A percentile compares a stretch with the other conserved stretches of the same genome.
Evolutionary conservation across 2,113 vertebrate genomes (phyloP).

Genomic region (Chaetorhynchus papuensis): DNA sequence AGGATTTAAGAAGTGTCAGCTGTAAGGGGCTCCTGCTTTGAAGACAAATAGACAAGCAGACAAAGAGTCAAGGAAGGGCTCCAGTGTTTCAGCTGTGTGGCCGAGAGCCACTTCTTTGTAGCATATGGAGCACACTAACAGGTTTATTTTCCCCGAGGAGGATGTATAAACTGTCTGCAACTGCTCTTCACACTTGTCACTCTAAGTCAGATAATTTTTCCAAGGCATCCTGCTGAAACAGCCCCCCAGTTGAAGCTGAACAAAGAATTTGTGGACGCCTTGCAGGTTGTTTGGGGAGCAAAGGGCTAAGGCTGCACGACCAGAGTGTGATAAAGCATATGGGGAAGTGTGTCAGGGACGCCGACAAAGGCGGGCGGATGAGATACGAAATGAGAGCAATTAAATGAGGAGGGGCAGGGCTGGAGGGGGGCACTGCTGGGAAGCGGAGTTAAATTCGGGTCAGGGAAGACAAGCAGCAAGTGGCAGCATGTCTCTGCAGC

Average conservation of each 20-base stretch:
- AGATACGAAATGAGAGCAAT: neutral
- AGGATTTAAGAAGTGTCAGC: neutral
- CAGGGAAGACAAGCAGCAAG: constrained; percentile 3
- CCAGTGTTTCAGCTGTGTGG: constrained; percentile 28
- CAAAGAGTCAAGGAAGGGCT: constrained; percentile 43
- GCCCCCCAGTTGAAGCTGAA: neutral
- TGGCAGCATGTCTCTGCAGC: neutral
- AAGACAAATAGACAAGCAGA: constrained; percentile 29
- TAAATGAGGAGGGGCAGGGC: neutral
- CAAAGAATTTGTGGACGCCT: neutral
- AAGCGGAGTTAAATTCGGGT: neutral
- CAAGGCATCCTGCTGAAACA: neutral
- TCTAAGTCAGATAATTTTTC: constrained; percentile 36
- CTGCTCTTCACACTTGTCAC: constrained; percentile 58
- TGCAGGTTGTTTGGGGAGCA: neutral
- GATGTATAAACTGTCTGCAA: constrained; percentile 59
- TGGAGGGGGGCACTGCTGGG: neutral
- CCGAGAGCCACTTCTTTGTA: constrained; percentile 25
- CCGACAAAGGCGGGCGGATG: accelerated
- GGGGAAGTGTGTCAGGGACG: neutral
- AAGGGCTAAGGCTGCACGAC: neutral
- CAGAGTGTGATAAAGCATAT: accelerated
- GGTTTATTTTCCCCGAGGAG: constrained; percentile 57
- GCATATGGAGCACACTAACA: constrained; percentile 43
- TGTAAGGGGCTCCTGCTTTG: constrained; percentile 25